phyloP scores from a whole-genome alignment of 53 echinoderm and acorn worm genomes.

The Hippasteria phrygiana region DNA sequence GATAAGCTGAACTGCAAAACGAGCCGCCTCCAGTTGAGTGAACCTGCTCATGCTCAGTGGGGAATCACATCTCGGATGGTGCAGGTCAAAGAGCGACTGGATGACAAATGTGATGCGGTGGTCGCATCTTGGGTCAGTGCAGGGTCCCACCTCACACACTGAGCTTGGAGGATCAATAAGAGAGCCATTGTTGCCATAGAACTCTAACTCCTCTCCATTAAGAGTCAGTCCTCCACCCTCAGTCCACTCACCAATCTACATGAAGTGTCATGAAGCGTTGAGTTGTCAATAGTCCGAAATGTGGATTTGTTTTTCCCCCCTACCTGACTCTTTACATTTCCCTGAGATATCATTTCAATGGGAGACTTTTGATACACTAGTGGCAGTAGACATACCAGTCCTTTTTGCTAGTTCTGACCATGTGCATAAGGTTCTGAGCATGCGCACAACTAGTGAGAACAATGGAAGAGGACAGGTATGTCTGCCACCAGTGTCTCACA shows the following conservation, averaged over 20 bases:
- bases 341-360: no score
- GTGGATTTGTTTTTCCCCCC: no score
- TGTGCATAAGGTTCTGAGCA: no score
- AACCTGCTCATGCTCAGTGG: constrained; percentile 27
- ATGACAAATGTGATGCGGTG: background rate
- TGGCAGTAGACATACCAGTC: no score
- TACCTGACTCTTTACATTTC: no score
- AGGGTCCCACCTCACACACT: background rate
- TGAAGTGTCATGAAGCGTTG: no score
- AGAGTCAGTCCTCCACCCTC: background rate
- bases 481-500: no score
- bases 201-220: background rate
- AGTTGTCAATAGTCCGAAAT: no score
- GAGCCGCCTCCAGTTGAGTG: constrained; percentile 67
- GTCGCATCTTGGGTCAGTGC: background rate
- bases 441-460: no score
- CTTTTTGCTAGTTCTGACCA: no score
- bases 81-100: background rate
- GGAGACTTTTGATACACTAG: no score
- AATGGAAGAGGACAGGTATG: no score
- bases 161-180: background rate
- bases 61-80: background rate
- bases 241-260: constrained; percentile 61
- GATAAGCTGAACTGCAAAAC: constrained; percentile 72
- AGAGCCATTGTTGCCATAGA: background rate